Evolutionary conservation across 1,140 invertebrate genomes (phyloP).

Genomic region (Macrobrachium rosenbergii): DNA sequence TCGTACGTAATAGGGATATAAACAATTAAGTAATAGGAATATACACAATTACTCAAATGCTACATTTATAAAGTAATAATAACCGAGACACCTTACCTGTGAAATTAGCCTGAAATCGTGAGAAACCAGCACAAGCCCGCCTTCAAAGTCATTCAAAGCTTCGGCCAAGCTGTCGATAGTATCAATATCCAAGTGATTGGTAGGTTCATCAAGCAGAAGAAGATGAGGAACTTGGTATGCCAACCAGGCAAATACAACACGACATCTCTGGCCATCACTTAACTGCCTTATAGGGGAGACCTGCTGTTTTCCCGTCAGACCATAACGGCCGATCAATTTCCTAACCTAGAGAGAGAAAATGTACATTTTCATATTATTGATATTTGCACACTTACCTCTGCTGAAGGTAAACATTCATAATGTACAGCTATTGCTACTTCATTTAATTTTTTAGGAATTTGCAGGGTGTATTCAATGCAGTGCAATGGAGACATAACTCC

Average conservation of each 20-base stretch:
- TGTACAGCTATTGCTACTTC: too few species aligned
- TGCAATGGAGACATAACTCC: too few species aligned
- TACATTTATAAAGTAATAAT: neutral
- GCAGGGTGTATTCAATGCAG: too few species aligned
- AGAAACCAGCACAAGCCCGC: constrained; percentile 96
- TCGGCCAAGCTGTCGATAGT: constrained; percentile 98
- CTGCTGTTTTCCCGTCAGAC: constrained; percentile 96
- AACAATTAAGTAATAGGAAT: neutral
- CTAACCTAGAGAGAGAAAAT: constrained; percentile 79
- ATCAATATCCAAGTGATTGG: constrained; percentile 99
- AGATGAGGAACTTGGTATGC: constrained; percentile 86
- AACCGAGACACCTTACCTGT: constrained; percentile 78
- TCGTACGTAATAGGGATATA: neutral
- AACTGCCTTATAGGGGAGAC: constrained; percentile 97
- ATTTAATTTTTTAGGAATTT: too few species aligned
- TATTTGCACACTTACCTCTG: too few species aligned
- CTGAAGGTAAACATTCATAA: too few species aligned
- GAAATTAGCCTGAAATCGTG: constrained; percentile 99
- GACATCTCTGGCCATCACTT: constrained; percentile 97
- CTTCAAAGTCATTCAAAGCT: constrained; percentile 97
- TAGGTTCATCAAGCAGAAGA: constrained; percentile 96
- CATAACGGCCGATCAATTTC: constrained; percentile 98
- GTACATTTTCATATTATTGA: too few species aligned
- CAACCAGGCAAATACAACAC: constrained; percentile 96
- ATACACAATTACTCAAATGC: neutral